These are phyloP conservation scores for Eupsilia transversa DNA, from an alignment of 2,888 invertebrate genomes.

Conservation along the genomic window DNA sequence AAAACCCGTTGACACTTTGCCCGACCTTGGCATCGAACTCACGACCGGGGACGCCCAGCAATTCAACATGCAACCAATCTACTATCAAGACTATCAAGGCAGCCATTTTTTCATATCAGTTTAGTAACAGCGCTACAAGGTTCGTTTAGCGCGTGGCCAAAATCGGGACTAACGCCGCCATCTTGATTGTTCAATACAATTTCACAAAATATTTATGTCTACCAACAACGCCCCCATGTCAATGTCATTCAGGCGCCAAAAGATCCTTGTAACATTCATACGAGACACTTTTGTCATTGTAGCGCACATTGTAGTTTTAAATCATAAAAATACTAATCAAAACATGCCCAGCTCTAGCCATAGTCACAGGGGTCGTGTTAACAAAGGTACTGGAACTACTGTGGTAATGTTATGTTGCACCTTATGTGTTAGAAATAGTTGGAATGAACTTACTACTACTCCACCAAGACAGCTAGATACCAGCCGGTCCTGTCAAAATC, in stretches of 20 bases:
- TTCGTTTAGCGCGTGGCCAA: neutral
- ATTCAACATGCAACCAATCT: no score
- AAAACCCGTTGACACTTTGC: neutral
- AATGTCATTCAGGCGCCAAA: neutral
- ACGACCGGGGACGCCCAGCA: no score
- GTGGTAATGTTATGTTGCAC: slow-evolving; percentile 36
- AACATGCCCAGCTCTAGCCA: slow-evolving; percentile 21
- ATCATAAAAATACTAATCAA: neutral
- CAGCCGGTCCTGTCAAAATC: neutral
- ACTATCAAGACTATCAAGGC: no score
- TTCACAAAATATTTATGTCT: no score
- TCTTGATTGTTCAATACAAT: no score
- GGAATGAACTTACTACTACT: neutral
- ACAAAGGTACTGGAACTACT: slow-evolving; percentile 45
- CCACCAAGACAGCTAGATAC: neutral
- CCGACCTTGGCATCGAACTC: neutral
- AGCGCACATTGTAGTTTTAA: neutral
- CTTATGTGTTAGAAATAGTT: neutral
- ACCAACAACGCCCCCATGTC: no score
- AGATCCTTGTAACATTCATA: neutral
- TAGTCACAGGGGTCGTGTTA: slow-evolving; percentile 28
- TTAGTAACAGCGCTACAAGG: neutral
- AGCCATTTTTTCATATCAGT: neutral
- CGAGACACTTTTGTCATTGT: neutral
- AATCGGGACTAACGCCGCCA: neutral